Evolutionary conservation across 2,113 vertebrate species (phyloP).

Genomic region (Anthoscopus minutus): DNA sequence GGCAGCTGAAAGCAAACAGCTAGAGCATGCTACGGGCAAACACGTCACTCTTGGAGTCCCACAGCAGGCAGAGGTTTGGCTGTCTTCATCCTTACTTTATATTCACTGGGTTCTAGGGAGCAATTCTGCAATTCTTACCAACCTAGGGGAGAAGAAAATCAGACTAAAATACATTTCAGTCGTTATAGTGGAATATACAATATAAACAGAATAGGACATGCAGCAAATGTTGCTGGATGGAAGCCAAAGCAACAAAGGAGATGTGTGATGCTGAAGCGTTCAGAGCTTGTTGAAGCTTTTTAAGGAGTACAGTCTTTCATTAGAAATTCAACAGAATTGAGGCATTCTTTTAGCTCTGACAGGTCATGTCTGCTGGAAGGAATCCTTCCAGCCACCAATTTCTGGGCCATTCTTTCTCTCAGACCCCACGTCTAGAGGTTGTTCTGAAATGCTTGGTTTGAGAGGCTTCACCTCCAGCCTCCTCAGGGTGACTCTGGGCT

Average conservation of each 20-base stretch:
- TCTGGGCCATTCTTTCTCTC: not conserved
- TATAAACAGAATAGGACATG: not conserved
- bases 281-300: not conserved
- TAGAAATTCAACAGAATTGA: not conserved
- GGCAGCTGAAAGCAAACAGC: not conserved
- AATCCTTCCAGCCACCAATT: not conserved
- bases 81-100: not conserved
- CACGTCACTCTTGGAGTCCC: not conserved
- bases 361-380: not conserved
- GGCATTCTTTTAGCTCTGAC: not conserved
- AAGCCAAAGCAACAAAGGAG: not conserved
- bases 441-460: not conserved
- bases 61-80: not conserved
- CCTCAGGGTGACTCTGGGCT: not conserved
- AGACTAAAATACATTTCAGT: not conserved
- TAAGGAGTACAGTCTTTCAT: not conserved
- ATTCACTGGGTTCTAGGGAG: not conserved
- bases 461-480: not conserved
- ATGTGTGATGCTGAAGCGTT: not conserved
- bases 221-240: not conserved
- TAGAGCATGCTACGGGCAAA: not conserved
- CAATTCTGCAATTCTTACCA: not conserved
- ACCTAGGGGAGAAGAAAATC: not conserved
- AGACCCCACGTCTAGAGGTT: fast-evolving
- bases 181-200: not conserved